Conservation (phyloP, 2,113 vertebrate genomes). For the Erythrocercus mccallii region DNA sequence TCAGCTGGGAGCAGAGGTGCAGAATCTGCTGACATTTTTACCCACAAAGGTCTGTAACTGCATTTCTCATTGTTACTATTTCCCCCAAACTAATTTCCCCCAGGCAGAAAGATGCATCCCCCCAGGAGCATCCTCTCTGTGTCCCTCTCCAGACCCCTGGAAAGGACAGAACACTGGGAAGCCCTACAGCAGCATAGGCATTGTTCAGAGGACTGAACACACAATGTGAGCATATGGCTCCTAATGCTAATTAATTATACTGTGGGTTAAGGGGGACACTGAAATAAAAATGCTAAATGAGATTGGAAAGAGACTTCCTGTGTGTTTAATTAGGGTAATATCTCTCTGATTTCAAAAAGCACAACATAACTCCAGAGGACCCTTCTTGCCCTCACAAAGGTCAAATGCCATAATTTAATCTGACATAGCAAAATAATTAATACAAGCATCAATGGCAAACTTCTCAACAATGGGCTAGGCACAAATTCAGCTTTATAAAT, state of each 20-base stretch:
- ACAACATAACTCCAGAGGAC: background rate
- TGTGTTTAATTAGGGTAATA: background rate
- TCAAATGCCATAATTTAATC: conserved; percentile 29
- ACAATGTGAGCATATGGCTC: background rate
- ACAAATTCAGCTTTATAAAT: background rate
- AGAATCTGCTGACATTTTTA: background rate
- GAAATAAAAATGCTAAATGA: conserved; percentile 41
- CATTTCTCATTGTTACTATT: background rate
- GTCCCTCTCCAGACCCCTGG: background rate
- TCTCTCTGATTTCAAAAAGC: background rate
- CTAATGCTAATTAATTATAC: conserved; percentile 45
- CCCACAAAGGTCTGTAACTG: background rate
- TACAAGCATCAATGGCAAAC: background rate
- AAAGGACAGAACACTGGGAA: background rate
- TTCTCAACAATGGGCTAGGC: background rate
- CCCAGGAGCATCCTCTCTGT: rapidly evolving
- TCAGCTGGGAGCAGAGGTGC: background rate
- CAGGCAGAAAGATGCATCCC: background rate
- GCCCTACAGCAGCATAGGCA: background rate
- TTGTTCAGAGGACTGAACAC: background rate
- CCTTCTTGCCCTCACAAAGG: background rate
- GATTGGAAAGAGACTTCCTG: conserved; percentile 24
- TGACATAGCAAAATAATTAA: conserved; percentile 27
- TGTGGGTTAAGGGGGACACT: background rate
- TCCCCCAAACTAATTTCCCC: background rate